Percentiles rank a stretch among this genome's conserved stretches.
phyloP scores from a whole-genome alignment of 2,888 invertebrate genomes.

The Branchipolynoe longqiensis region DNA sequence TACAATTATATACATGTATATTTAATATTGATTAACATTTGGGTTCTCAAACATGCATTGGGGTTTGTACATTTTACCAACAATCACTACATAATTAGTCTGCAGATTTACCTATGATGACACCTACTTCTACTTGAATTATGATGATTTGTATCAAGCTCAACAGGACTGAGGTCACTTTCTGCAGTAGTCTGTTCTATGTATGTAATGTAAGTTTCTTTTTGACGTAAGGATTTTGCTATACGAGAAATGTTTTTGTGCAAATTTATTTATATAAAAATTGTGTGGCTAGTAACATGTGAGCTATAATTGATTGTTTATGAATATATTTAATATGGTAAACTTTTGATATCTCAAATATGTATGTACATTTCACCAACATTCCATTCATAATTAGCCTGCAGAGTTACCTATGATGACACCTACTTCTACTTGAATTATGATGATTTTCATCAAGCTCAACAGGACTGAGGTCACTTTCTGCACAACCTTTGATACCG shows the following conservation, averaged over 20 bases:
- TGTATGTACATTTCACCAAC: too few species aligned
- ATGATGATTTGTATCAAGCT: slow-evolving; percentile 53
- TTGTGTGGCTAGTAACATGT: too few species aligned
- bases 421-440: neutral
- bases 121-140: slow-evolving; percentile 8
- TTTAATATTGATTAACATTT: too few species aligned
- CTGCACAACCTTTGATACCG: neutral
- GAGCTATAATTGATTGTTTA: too few species aligned
- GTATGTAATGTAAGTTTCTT: neutral
- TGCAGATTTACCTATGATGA: slow-evolving; percentile 18
- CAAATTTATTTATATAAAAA: too few species aligned
- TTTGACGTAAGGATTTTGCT: neutral
- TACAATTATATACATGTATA: too few species aligned
- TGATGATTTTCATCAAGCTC: slow-evolving; percentile 36
- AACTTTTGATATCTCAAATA: too few species aligned
- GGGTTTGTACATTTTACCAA: too few species aligned
- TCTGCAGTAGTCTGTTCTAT: neutral
- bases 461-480: slow-evolving; percentile 44
- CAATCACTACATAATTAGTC: too few species aligned
- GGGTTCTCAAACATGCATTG: too few species aligned
- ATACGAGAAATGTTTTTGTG: too few species aligned
- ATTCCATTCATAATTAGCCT: neutral
- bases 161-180: slow-evolving; percentile 53
- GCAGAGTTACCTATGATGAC: neutral
- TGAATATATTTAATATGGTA: too few species aligned